Evolutionary conservation across 2,113 vertebrate species (phyloP), one percentile per base, ranked within the genome.

Genomic region (Accipiter cooperii): DNA sequence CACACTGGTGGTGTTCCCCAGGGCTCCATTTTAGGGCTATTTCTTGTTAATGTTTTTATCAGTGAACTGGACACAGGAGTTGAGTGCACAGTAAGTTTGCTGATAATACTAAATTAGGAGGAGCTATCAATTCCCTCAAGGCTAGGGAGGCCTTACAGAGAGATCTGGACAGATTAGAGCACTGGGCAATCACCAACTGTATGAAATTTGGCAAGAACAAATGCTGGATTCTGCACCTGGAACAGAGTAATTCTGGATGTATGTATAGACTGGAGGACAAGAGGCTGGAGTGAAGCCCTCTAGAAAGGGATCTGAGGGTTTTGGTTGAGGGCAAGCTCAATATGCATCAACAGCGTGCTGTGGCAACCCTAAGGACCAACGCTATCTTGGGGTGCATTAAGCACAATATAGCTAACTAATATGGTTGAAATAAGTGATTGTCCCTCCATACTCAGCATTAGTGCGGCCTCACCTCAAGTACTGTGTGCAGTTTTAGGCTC

Each of bases 351-450:
- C 13, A 49, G 25, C 15, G 3, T 60, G 25, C 28, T 19, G 29
- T 40, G 29, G 34, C 8, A 5, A 47, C 29, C n/a, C 21, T 44
- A 31, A 90, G 24, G 34, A 60, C 22, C 3, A 31, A 58, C 3
- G 10, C 12, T 58, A 4, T 21, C 19, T 54, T 49, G 38, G n/a
- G 25, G 12, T 26, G 8, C 5, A 19, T 25, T 66, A 66, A 61
- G 29, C 40, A 63, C 25, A 66, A 1, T 36, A 17, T 5, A 71
- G 25, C 22, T 47, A 58, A 49, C 0, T 0, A 17, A 54, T 17
- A 29, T 28, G 6, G 38, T 38, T 3, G 25, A 77, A 91, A 63
- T 15, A 34, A 78, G 10, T 25, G 22, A 8, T 64, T 34, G 58
- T 42, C 26, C 17, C 36, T 36, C 42, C 58, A 9, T 38, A 38